Evolutionary conservation across 2,797 vertebrate genomes (phyloP).

Genomic region (Melanogrammus aeglefinus): DNA sequence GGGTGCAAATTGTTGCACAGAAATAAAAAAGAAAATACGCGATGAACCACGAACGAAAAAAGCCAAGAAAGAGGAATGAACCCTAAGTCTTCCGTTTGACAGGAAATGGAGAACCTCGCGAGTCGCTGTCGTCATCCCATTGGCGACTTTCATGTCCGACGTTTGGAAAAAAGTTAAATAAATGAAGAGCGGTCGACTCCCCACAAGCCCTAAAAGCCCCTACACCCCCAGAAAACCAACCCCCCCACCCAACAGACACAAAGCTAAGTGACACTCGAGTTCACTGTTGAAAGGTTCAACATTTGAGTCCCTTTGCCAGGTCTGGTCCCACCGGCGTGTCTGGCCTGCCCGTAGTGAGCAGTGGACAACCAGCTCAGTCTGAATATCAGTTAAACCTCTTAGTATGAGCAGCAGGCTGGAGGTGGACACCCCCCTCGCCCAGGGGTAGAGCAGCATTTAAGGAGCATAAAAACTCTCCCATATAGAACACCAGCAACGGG

Average conservation of each 20-base stretch:
- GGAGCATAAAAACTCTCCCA: slow-evolving; percentile 88
- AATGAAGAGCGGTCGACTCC: not conserved
- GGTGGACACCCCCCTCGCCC: slow-evolving; percentile 80
- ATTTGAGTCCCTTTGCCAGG: slow-evolving; percentile 46
- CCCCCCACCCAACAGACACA: slow-evolving; percentile 31
- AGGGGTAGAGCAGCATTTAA: slow-evolving; percentile 94
- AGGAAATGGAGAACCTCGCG: not conserved
- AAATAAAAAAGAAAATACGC: slow-evolving; percentile 32
- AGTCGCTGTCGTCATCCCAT: not conserved
- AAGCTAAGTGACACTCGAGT: not conserved
- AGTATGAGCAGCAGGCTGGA: slow-evolving; percentile 92
- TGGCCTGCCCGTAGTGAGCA: slow-evolving; percentile 82
- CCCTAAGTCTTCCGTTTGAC: not conserved
- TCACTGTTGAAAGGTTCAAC: slow-evolving; percentile 38
- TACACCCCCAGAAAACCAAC: not conserved
- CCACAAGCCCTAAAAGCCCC: not conserved
- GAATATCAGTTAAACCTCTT: slow-evolving; percentile 87
- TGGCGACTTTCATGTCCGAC: not conserved
- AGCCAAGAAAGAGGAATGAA: not conserved
- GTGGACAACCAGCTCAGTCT: slow-evolving; percentile 97
- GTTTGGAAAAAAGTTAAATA: not conserved
- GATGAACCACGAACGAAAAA: slow-evolving; percentile 9
- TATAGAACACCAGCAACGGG: slow-evolving; percentile 79
- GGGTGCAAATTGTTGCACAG: slow-evolving; percentile 79
- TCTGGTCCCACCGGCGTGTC: slow-evolving; percentile 72